Base-by-base conservation (phyloP, 1,140 invertebrate species). In the Chlorops oryzae region DNA sequence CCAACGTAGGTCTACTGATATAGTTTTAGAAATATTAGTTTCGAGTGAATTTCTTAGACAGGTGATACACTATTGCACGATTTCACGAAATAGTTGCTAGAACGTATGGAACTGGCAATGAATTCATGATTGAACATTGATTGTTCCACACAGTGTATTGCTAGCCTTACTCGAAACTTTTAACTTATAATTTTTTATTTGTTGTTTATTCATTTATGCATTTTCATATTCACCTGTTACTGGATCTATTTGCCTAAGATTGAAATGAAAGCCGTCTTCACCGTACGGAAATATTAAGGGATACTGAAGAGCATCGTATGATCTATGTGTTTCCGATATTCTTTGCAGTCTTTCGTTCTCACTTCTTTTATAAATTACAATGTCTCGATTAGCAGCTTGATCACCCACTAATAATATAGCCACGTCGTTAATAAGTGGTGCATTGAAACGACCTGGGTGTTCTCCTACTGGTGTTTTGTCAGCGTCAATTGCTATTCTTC, bases 361-460 rank as follows among this genome's bases (percentile, higher is more conserved):
- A n/a, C n/a, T n/a, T n/a, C 50, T 39, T 35, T 28, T 18, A 38
- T 55, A 43, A 52, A 55, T 18, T 23, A 59, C 47, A 49, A 55
- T 56, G 32, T 58, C 57, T 46, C 51, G 52, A 13, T 37, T 46
- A 21, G 47, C 41, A 45, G 40, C 40, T 46, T 10, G 38, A 47
- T 52, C 61, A 6, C 70, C 69, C 23, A 68, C 65, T n/a, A 76
- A 61, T 7, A 76, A 50, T 35, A 66, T 54, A 28, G 66, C 69
- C 21, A 77, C 70, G 62, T 74, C 66, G 54, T 72, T 54, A 38
- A 62, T 50, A 17, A 51, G 61, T 43, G 72, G 67, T 45, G 61
- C 67, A 59, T 79, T 79, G 50, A 68, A 75, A 12, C 59, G 46
- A 47, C 74, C 48, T 47, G 44, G 52, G 51, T 80, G 75, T 63